These are phyloP conservation scores for Sturmia bella DNA, from an alignment of 2,888 invertebrate species.

Conservation along the genomic window DNA sequence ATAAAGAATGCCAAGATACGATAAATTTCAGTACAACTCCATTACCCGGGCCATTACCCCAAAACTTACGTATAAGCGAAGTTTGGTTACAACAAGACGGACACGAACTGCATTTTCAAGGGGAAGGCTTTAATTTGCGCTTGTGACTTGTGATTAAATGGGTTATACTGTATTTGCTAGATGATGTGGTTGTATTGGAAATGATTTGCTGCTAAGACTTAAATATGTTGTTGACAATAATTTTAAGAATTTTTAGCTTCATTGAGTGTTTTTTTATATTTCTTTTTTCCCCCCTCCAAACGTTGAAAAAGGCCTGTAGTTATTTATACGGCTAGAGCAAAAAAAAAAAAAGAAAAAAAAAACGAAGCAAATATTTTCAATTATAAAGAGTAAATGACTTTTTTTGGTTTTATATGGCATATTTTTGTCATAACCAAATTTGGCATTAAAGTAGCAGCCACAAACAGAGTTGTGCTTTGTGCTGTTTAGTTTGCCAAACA, in stretches of 20 bases:
- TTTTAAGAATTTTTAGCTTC: slow-evolving; percentile 65
- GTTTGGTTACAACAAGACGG: no score
- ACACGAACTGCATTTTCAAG: no score
- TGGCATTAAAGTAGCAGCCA: slow-evolving; percentile 59
- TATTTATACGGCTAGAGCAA: slow-evolving; percentile 37
- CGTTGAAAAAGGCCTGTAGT: not conserved
- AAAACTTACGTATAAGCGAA: no score
- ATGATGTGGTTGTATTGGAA: slow-evolving; percentile 39
- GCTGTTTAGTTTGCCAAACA: slow-evolving; percentile 37
- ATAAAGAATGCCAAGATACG: no score
- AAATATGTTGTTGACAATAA: slow-evolving; percentile 71
- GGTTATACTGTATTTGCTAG: not conserved
- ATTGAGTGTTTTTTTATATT: slow-evolving; percentile 15
- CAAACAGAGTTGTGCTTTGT: slow-evolving; percentile 10
- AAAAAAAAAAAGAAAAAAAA: not conserved
- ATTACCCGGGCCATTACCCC: no score
- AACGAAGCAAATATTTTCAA: slow-evolving; percentile 51
- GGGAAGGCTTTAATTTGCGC: no score
- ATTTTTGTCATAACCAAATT: slow-evolving; percentile 69
- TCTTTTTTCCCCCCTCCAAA: not conserved
- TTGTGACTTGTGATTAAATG: no score
- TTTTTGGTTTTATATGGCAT: slow-evolving; percentile 68
- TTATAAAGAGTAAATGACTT: slow-evolving; percentile 67
- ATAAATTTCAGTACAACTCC: no score
- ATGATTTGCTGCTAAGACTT: slow-evolving; percentile 68